phyloP scores from a whole-genome alignment of 53 echinoderm and acorn worm species.

The Stichopus horrens region DNA sequence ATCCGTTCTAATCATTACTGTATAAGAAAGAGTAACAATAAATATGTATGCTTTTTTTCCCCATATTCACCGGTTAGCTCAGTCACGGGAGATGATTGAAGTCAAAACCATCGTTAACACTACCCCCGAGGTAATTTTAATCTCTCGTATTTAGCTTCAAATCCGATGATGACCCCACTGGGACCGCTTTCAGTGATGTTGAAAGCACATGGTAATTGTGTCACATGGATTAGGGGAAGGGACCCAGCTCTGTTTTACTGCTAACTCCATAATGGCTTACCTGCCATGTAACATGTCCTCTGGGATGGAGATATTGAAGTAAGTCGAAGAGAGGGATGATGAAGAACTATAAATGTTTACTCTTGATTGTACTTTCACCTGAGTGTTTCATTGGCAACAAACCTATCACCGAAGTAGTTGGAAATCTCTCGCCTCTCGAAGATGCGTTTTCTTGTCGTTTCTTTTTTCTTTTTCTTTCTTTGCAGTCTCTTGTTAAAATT shows the following conservation, averaged over 20 bases:
- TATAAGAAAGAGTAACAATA: background rate
- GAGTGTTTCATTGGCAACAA: background rate
- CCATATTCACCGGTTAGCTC: conserved; percentile 21
- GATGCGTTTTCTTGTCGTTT: no score
- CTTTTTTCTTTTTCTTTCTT: no score
- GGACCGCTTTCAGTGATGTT: conserved; percentile 29
- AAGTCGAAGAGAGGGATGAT: background rate
- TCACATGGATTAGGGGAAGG: conserved; percentile 22
- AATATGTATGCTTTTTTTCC: background rate
- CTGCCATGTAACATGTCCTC: conserved; percentile 35
- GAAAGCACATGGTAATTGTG: conserved; percentile 32
- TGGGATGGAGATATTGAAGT: background rate
- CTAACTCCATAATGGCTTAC: conserved; percentile 35
- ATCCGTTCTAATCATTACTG: conserved; percentile 19
- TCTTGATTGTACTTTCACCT: background rate
- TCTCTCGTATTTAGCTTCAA: conserved; percentile 37
- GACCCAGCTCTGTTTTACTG: background rate
- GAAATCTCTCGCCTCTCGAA: no score
- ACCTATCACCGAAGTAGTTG: background rate
- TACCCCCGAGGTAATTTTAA: conserved; percentile 20
- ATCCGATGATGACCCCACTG: conserved; percentile 31
- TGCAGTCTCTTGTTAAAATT: no score
- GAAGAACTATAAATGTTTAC: background rate
- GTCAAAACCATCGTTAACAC: background rate
- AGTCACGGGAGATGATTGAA: background rate